Evolutionary conservation across 1,140 invertebrate species (phyloP).

Genomic region (Saxidomus purpurata): DNA sequence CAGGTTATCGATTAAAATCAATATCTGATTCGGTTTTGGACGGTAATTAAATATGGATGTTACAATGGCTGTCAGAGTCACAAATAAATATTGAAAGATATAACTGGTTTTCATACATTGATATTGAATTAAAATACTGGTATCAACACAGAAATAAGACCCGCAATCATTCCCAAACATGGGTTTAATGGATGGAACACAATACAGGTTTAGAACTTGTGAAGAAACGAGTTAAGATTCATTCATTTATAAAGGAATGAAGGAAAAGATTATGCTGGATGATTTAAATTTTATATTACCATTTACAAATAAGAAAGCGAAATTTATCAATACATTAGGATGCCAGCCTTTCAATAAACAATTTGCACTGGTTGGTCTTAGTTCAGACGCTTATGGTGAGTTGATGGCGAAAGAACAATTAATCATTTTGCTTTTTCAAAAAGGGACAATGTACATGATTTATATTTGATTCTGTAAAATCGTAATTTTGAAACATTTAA

Average conservation of each 20-base stretch:
- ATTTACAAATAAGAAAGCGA: background rate
- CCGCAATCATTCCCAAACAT: background rate
- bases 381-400: no score
- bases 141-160: background rate
- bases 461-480: no score
- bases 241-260: background rate
- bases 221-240: background rate
- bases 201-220: background rate
- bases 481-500: no score
- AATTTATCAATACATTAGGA: no score
- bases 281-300: background rate
- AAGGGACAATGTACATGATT: no score
- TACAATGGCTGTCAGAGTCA: background rate
- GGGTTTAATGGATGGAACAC: background rate
- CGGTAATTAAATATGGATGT: background rate
- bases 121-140: background rate
- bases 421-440: no score
- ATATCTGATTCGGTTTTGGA: background rate
- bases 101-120: background rate
- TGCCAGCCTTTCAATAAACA: no score
- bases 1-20: constrained; percentile 14
- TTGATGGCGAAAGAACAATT: no score
- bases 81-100: background rate
- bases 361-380: no score
- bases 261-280: background rate